phyloP scores from a whole-genome alignment of 2,888 invertebrate genomes.

The Drosophila meridiana region DNA sequence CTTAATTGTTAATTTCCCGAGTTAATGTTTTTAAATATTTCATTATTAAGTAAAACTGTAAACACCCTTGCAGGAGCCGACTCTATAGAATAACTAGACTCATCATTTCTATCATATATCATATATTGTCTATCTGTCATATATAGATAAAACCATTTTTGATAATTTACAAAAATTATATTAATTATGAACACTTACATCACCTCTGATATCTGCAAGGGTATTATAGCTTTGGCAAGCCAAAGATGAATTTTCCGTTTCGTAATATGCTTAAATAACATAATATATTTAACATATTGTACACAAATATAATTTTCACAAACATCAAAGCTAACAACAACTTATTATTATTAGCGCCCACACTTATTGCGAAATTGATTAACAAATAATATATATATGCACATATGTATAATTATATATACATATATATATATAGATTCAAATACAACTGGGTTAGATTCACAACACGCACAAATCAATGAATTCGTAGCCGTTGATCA shows the following conservation, averaged over 20 bases:
- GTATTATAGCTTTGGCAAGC: constrained; percentile 21
- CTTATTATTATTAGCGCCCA: constrained; percentile 36
- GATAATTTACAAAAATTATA: neutral
- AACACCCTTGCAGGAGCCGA: neutral
- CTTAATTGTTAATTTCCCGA: neutral
- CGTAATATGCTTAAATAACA: neutral
- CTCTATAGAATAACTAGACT: no score
- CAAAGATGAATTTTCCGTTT: constrained; percentile 10
- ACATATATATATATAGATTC: constrained; percentile 6
- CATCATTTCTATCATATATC: no score
- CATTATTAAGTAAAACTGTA: neutral
- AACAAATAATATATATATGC: constrained; percentile 2
- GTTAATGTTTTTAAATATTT: neutral
- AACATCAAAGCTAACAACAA: constrained; percentile 41
- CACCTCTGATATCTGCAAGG: neutral
- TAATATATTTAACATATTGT: constrained; percentile 17
- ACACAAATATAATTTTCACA: constrained; percentile 21
- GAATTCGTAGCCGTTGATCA: constrained; percentile 6
- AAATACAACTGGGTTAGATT: constrained; percentile 20
- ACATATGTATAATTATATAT: neutral
- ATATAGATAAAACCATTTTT: neutral
- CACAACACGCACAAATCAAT: constrained; percentile 42
- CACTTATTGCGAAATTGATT: constrained; percentile 12
- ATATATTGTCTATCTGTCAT: neutral
- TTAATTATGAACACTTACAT: neutral